Base-by-base conservation (phyloP, 2,888 invertebrate species). In the Trileptium ribeirensis region DNA sequence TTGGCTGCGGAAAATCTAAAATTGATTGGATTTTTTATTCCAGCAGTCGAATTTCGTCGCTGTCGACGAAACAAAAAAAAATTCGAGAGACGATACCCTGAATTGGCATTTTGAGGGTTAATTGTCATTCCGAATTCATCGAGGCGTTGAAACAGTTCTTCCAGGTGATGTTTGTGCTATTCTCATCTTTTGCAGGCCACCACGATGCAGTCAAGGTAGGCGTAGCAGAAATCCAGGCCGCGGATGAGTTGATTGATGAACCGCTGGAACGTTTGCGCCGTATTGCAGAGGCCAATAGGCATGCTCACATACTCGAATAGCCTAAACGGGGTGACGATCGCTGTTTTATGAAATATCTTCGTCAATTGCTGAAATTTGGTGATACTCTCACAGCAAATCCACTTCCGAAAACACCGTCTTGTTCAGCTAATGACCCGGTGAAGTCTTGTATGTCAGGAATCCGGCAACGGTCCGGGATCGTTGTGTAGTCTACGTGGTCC, bases 331-430 rank as follows among this genome's bases (percentile, higher is more conserved):
- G 70, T 70, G 15, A 36, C 36, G 15, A 70, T 70, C 15, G 70
- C 70, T 8, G 70, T 70, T n/a, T 70, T 70, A 36, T 36, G n/a
- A 70, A 70, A 70, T 70, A 36, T 70, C 70, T 29, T 70, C 70
- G 3, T 3, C 3, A 15, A 8, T 36, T 8, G 36, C 70, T 70
- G 70, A 36, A 36, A 70, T 70, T n/a, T 70, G 70, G 31, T 70
- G 70, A 70, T 70, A 70, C 15, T 31, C 70, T 29, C 36, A 33
- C 31, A 70, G 33, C 36, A 70, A 29, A 29, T 70, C 70, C 29
- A 70, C 3, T 3, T 8, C 8, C 8, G 70, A 70, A 70, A 70
- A 70, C 36, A 70, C 36, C 8, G 70, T 70, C n/a, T n/a, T n/a
- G n/a, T n/a, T n/a, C n/a, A n/a, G n/a, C n/a, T n/a, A n/a, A n/a